Evolutionary conservation across 2,797 vertebrate genomes (phyloP).

Genomic region (Danio aesculapii): DNA sequence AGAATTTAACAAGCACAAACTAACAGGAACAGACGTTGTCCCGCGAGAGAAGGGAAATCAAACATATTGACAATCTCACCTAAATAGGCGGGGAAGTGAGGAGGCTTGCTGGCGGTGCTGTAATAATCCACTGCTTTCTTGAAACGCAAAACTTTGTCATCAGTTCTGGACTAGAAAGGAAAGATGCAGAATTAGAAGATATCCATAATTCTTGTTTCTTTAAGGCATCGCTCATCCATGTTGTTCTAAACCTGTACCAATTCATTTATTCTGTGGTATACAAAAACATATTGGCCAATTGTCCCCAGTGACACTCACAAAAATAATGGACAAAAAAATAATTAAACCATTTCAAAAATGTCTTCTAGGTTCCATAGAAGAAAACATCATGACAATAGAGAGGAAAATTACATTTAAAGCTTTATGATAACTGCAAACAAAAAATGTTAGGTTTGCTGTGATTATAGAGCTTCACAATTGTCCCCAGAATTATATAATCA

Average conservation of each 20-base stretch:
- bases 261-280: background rate
- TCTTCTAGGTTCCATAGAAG: background rate
- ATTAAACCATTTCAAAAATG: background rate
- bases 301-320: background rate
- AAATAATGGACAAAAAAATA: background rate
- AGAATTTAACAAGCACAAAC: conserved; percentile 29
- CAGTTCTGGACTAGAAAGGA: conserved; percentile 88
- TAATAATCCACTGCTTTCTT: conserved; percentile 96
- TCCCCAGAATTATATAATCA: too few species aligned
- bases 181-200: background rate
- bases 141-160: conserved; percentile 94
- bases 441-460: background rate
- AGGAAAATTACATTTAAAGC: too few species aligned
- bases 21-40: background rate
- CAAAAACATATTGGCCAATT: background rate
- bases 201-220: background rate
- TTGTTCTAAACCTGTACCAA: background rate
- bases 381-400: background rate
- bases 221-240: background rate
- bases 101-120: conserved; percentile 87
- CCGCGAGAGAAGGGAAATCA: background rate
- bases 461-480: background rate
- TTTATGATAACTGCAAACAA: too few species aligned
- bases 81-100: conserved; percentile 84
- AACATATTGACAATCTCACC: conserved; percentile 77